phyloP scores from a whole-genome alignment of 2,888 invertebrate genomes.

The Mesoligia furuncula region DNA sequence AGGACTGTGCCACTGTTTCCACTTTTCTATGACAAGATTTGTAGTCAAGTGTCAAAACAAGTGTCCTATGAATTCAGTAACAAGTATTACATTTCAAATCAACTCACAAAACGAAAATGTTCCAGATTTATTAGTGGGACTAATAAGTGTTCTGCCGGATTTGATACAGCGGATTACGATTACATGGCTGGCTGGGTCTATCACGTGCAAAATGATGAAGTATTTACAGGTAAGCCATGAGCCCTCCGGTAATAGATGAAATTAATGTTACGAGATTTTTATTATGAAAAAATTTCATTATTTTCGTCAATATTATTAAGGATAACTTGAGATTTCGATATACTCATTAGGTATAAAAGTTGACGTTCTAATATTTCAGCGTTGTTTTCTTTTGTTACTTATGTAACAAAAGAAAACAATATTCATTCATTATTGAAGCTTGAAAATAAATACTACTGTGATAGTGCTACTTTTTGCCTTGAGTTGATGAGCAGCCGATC shows the following conservation, averaged over 20 bases:
- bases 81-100: not conserved
- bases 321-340: not conserved
- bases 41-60: not conserved
- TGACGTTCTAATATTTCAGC: not conserved
- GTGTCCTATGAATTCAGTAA: not conserved
- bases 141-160: conserved; percentile 97
- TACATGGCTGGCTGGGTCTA: conserved; percentile 96
- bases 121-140: conserved; percentile 96
- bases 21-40: not conserved
- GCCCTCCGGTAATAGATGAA: not conserved
- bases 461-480: not conserved
- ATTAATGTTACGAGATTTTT: conserved; percentile 3
- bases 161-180: conserved; percentile 97
- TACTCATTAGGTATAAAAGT: not conserved
- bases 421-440: too few relatives aligned
- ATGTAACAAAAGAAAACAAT: too few relatives aligned
- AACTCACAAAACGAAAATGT: conserved; percentile 36
- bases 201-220: conserved; percentile 96
- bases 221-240: conserved; percentile 92
- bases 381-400: not conserved
- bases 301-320: not conserved
- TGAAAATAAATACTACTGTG: not conserved
- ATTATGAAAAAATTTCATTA: not conserved
- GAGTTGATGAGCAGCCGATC: not conserved
- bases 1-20: not conserved